Percentiles rank a stretch among this genome's conserved stretches.
These are phyloP conservation scores for Microcebus ravelobensis DNA, from an alignment of 2,113 vertebrate species.

Conservation along the genomic window DNA sequence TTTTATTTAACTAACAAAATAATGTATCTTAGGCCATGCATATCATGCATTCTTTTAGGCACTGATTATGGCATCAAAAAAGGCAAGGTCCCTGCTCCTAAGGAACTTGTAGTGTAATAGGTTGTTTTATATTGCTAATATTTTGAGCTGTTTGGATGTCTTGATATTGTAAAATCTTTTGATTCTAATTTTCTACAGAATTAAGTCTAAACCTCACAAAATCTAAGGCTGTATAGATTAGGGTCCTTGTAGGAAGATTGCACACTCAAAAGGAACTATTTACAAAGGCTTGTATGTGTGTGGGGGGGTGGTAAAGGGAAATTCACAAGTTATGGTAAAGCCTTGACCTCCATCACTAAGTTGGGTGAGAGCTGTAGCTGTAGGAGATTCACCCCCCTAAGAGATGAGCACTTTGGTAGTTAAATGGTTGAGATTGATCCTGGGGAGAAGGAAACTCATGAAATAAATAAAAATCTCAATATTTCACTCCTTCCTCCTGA, in stretches of 20 bases:
- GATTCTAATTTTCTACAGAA: not conserved
- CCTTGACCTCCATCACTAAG: not conserved
- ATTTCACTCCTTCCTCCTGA: not conserved
- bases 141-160: not conserved
- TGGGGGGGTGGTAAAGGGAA: not conserved
- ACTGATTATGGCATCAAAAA: not conserved
- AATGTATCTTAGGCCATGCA: not conserved
- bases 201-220: not conserved
- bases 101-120: not conserved
- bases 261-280: not conserved
- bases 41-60: not conserved
- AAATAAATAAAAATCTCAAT: not conserved
- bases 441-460: not conserved
- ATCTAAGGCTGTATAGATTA: not conserved
- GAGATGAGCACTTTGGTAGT: not conserved
- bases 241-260: not conserved
- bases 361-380: not conserved
- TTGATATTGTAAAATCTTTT: slow-evolving; percentile 4
- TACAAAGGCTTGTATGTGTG: not conserved
- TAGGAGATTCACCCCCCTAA: not conserved
- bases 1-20: not conserved
- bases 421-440: not conserved
- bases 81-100: not conserved
- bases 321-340: not conserved
- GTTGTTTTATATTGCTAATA: not conserved